These are phyloP conservation scores for Ceriagrion tenellum DNA, from an alignment of 2,888 invertebrate species.

Conservation along the genomic window DNA sequence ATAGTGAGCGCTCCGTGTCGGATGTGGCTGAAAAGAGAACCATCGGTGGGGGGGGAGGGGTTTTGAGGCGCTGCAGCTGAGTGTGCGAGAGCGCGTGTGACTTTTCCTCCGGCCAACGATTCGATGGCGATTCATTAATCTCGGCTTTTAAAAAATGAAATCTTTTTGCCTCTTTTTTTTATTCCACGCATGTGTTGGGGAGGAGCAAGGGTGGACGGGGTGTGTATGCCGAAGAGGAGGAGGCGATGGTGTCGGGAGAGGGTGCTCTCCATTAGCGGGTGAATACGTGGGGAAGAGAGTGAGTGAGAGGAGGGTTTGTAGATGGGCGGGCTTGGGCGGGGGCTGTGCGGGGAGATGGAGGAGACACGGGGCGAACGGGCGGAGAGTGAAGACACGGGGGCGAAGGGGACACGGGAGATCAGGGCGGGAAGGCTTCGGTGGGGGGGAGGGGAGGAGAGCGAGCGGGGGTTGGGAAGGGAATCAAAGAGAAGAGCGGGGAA, in stretches of 20 bases:
- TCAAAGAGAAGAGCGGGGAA: not conserved
- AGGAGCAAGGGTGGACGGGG: slow-evolving; percentile 28
- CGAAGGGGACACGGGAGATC: not conserved
- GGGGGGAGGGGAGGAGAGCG: not conserved
- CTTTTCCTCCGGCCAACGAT: slow-evolving; percentile 52
- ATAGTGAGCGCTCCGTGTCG: slow-evolving; percentile 56
- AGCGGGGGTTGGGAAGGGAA: not conserved
- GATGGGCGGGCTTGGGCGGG: not conserved
- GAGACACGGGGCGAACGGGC: not conserved
- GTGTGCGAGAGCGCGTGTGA: slow-evolving; percentile 43
- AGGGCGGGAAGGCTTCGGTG: not conserved
- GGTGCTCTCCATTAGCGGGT: slow-evolving; percentile 66
- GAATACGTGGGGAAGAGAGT: slow-evolving; percentile 50
- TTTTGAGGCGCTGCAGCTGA: slow-evolving; percentile 4
- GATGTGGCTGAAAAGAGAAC: slow-evolving; percentile 63
- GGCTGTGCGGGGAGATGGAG: not conserved
- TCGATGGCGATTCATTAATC: slow-evolving; percentile 66
- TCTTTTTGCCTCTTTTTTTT: slow-evolving; percentile 25
- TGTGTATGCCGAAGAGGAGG: not conserved
- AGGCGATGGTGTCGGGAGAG: slow-evolving; percentile 13
- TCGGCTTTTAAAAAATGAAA: slow-evolving; percentile 65
- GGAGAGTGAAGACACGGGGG: no score
- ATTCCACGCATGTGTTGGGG: slow-evolving; percentile 60
- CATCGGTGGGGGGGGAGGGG: not conserved
- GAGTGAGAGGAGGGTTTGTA: not conserved